A percentile compares a stretch with the other conserved stretches of the same genome.
These are phyloP conservation scores for Scophthalmus maximus DNA, from an alignment of 2,113 vertebrate genomes.

Conservation along the genomic window DNA sequence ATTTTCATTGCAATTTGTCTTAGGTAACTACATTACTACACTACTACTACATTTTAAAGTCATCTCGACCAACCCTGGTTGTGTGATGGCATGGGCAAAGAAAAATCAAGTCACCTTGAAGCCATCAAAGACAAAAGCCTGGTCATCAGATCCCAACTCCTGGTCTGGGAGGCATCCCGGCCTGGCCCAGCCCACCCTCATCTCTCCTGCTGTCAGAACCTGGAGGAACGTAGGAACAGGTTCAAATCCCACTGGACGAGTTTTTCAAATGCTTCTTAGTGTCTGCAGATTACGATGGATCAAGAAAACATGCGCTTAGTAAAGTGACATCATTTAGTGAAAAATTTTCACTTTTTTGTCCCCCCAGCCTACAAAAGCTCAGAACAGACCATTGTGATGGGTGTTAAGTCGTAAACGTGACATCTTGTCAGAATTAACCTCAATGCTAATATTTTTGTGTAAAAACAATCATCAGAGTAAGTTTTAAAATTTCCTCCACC, in stretches of 20 bases:
- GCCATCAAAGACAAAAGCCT: conserved; percentile 95
- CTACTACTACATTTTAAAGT: too few relatives aligned
- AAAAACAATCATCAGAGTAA: neutral
- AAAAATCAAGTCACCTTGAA: conserved; percentile 89
- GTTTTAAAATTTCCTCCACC: neutral
- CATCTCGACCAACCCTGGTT: too few relatives aligned
- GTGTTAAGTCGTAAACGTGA: too few relatives aligned
- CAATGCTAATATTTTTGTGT: neutral
- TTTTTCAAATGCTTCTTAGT: too few relatives aligned
- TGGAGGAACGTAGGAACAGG: conserved; percentile 8
- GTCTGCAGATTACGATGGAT: too few relatives aligned
- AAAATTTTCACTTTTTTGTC: too few relatives aligned
- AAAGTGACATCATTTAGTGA: too few relatives aligned
- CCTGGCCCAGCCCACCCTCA: conserved; percentile 94
- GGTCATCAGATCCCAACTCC: conserved; percentile 93
- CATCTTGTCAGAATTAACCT: too few relatives aligned
- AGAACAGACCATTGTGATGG: neutral
- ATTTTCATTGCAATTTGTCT: too few relatives aligned
- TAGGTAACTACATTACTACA: too few relatives aligned
- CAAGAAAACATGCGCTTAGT: too few relatives aligned
- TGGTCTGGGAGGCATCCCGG: conserved; percentile 92
- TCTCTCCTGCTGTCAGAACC: conserved; percentile 91
- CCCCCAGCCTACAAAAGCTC: neutral
- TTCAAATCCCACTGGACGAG: neutral
- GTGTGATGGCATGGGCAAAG: too few relatives aligned